phyloP scores from a whole-genome alignment of 2,113 vertebrate genomes.

The Craseonycteris thonglongyai region DNA sequence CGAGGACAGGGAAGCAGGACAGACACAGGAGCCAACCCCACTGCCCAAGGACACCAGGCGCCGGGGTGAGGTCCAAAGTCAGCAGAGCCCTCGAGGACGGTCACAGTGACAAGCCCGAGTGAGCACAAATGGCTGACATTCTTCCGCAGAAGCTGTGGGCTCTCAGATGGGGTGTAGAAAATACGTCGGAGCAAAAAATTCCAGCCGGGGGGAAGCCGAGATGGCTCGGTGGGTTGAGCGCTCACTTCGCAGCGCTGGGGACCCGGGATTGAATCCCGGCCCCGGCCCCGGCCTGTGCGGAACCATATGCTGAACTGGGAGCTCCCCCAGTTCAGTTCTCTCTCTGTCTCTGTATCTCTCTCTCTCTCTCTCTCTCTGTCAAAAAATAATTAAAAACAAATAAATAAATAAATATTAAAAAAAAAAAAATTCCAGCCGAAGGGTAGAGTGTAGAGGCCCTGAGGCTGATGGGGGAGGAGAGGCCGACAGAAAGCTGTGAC shows the following conservation, averaged over 20 bases:
- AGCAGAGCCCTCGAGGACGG: background rate
- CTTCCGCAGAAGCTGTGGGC: background rate
- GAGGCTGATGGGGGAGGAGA: fast-evolving
- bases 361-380: no score
- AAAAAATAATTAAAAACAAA: no score
- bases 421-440: background rate
- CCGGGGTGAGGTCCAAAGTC: no score
- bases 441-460: background rate
- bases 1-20: background rate
- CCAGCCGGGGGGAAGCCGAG: background rate
- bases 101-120: fast-evolving
- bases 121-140: background rate
- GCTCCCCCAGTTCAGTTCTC: no score
- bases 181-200: background rate
- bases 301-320: no score
- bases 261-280: no score
- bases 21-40: background rate
- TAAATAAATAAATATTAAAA: no score
- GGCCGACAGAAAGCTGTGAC: fast-evolving
- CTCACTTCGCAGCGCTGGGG: no score
- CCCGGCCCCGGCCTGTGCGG: no score
- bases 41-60: background rate
- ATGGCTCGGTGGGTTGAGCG: no score
- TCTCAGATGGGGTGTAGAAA: background rate
- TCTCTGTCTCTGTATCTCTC: no score